Evolutionary conservation across 1,140 invertebrate species (phyloP), one percentile per base, ranked within the genome.

Genomic region (Solenopsis fugax): DNA sequence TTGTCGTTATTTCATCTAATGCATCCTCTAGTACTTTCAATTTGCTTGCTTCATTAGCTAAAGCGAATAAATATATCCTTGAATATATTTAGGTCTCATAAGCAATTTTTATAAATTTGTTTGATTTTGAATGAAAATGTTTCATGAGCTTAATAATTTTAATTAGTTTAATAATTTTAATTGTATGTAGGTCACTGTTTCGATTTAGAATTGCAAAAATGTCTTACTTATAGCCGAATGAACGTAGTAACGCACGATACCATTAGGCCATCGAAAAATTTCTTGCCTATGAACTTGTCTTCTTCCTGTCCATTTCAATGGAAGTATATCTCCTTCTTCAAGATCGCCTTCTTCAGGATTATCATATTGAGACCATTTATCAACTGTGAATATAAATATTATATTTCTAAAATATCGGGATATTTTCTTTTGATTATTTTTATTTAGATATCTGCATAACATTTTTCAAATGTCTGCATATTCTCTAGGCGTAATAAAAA

Each of bases 341-440:
- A 29, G 29, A 12, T 0, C 29, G 41, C 81, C 82, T 86, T 89
- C 88, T 52, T 89, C 88, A 7, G 88, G 87, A 80, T 89, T 89
- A n/a, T 89, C 76, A 13, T 88, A 89, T 12, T 81, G 81, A 6
- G 88, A 89, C 88, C 88, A 89, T 18, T 45, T 13, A 65, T 89
- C 64, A n/a, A 89, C 88, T 89, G 37, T 10, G 9, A 62, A 50
- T 16, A 78, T 48, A 54, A 10, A 64, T 24, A 48, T 62, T 50
- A 34, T 62, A 50, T 54, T 82, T 18, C 69, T 54, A 41, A 56
- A 21, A 69, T 24, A 69, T 48, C 45, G 13, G 9, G 4, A 7
- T 41, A 41, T 41, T 41, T 71, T 71, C 18, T 5, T 16, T 45
- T 50, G 29, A 10, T 58, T 4, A 24, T 60, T 4, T 60, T 54